phyloP scores from a whole-genome alignment of 2,113 vertebrate species.

The Actenoides lindsayi region DNA sequence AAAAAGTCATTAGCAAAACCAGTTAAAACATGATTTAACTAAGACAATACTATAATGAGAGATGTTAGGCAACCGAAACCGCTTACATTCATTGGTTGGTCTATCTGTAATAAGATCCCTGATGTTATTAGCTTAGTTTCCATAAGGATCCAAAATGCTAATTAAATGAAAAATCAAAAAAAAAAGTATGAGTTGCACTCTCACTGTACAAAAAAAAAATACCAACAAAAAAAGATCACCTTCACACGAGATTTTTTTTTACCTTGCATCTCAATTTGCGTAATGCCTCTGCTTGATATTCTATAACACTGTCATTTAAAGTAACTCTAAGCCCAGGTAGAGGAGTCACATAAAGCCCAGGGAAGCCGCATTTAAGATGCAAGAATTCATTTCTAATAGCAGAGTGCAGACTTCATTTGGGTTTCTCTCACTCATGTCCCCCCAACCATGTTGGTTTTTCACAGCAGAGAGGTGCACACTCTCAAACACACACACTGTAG shows the following conservation, averaged over 20 bases:
- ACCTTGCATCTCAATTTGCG: background rate
- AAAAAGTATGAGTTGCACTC: background rate
- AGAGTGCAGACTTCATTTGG: background rate
- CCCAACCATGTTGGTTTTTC: background rate
- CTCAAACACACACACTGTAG: background rate
- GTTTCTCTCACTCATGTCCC: background rate
- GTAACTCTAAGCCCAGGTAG: background rate
- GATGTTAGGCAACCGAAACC: background rate
- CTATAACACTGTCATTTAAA: background rate
- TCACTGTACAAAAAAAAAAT: background rate
- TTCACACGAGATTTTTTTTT: background rate
- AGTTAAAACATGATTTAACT: slow-evolving; percentile 36
- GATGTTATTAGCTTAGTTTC: background rate
- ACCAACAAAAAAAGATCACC: background rate
- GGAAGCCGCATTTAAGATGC: background rate
- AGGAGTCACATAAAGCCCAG: background rate
- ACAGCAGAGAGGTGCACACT: background rate
- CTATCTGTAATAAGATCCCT: background rate
- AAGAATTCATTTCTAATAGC: background rate
- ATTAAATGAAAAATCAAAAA: background rate
- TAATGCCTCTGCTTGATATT: background rate
- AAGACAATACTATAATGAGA: background rate
- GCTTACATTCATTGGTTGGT: background rate
- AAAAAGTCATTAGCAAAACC: slow-evolving; percentile 18
- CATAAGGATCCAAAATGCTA: background rate